These are phyloP conservation scores for Hoplodrina blanda DNA, from an alignment of 2,888 invertebrate species.

Conservation along the genomic window DNA sequence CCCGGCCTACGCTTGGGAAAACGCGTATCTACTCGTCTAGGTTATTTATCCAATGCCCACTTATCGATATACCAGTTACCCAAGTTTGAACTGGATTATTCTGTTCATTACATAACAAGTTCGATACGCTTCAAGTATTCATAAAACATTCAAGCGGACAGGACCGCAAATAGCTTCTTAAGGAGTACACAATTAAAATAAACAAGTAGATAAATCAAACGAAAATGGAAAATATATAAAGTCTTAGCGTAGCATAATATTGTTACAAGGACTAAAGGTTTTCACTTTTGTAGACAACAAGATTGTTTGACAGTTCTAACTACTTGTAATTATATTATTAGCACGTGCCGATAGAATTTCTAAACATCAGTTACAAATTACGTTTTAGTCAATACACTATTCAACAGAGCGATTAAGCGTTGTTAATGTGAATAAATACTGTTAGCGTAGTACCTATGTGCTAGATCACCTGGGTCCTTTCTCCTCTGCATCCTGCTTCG, in stretches of 20 bases:
- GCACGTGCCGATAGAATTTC: conserved; percentile 1
- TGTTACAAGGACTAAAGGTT: not conserved
- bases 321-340: not conserved
- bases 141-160: conserved; percentile 6
- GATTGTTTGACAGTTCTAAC: not conserved
- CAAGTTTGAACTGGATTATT: conserved; percentile 34
- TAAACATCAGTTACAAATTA: conserved; percentile 20
- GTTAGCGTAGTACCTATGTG: conserved; percentile 87
- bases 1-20: conserved; percentile 46
- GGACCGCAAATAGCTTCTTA: not conserved
- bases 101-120: conserved; percentile 40
- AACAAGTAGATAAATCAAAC: not conserved
- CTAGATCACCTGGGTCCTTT: conserved; percentile 88
- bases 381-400: not conserved
- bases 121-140: conserved; percentile 21
- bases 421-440: conserved; percentile 71
- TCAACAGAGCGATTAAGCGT: conserved; percentile 19
- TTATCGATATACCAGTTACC: conserved; percentile 43
- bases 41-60: conserved; percentile 28
- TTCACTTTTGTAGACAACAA: conserved; percentile 2
- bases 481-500: conserved; percentile 83
- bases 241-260: not conserved
- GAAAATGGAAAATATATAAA: not conserved
- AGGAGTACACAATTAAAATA: not conserved
- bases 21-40: conserved; percentile 24